These are phyloP conservation scores for Neodontobutis hainanensis DNA, from an alignment of 2,113 vertebrate species.

Conservation along the genomic window DNA sequence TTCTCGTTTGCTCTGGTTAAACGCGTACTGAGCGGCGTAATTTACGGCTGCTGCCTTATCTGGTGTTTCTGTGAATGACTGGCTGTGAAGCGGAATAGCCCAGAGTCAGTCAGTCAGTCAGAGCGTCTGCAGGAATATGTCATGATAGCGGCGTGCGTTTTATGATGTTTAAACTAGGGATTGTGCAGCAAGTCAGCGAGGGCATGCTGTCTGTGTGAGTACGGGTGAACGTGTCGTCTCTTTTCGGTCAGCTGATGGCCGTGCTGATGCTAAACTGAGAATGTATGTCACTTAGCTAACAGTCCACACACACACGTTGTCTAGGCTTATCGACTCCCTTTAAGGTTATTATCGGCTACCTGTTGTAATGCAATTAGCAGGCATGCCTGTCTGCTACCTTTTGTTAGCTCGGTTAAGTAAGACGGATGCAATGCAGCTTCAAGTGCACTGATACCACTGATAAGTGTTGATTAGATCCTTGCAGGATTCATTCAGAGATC, in stretches of 20 bases:
- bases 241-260: slow-evolving; percentile 58
- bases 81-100: slow-evolving; percentile 21
- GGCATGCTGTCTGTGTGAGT: not conserved
- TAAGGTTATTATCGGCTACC: slow-evolving; percentile 52
- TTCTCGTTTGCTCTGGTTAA: not conserved
- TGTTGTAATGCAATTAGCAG: slow-evolving; percentile 71
- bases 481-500: slow-evolving; percentile 40
- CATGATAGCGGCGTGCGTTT: slow-evolving; percentile 1
- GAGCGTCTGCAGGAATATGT: slow-evolving; percentile 31
- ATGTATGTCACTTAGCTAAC: slow-evolving; percentile 66
- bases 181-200: not conserved
- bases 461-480: slow-evolving; percentile 36
- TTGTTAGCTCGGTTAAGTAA: slow-evolving; percentile 14
- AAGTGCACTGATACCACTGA: slow-evolving; percentile 31
- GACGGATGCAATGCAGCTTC: slow-evolving; percentile 27
- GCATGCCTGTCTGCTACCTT: slow-evolving; percentile 24
- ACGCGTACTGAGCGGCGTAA: slow-evolving; percentile 39
- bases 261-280: slow-evolving; percentile 58
- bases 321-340: slow-evolving; percentile 45
- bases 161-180: not conserved
- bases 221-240: slow-evolving; percentile 19
- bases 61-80: slow-evolving; percentile 23
- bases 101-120: slow-evolving; percentile 15
- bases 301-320: slow-evolving; percentile 42
- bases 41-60: slow-evolving; percentile 1